Percentiles rank a stretch among this genome's conserved stretches.
phyloP scores from a whole-genome alignment of 2,797 vertebrate species.

The Epinephelus coioides region DNA sequence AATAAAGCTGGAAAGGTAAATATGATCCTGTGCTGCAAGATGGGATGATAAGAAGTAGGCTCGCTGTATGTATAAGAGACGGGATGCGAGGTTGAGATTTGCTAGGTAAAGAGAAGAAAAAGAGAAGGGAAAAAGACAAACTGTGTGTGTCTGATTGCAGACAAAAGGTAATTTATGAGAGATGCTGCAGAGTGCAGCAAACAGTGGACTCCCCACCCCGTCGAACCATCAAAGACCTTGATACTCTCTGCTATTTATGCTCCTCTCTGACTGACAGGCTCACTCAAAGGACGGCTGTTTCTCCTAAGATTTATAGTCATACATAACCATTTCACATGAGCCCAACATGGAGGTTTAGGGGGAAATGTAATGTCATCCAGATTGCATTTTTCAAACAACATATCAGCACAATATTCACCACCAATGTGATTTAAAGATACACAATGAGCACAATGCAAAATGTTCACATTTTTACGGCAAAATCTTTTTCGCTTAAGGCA shows the following conservation, averaged over 20 bases:
- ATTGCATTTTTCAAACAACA: background rate
- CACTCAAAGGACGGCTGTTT: slow-evolving; percentile 1
- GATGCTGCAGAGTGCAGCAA: slow-evolving; percentile 48
- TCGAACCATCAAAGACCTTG: slow-evolving; percentile 42
- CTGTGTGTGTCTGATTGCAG: slow-evolving; percentile 32
- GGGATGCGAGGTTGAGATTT: slow-evolving; percentile 28
- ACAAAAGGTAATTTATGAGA: slow-evolving; percentile 52
- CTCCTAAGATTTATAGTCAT: background rate
- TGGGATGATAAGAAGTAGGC: slow-evolving; percentile 19
- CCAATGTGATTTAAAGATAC: background rate
- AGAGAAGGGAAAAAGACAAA: background rate
- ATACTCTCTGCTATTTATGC: slow-evolving; percentile 15
- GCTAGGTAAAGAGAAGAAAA: background rate
- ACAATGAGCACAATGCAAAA: background rate
- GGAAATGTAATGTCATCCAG: background rate
- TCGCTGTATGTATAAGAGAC: slow-evolving; percentile 26
- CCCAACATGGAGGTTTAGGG: background rate
- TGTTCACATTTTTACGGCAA: too few relatives aligned
- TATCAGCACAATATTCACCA: background rate
- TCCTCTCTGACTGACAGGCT: slow-evolving; percentile 32
- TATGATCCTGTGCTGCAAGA: slow-evolving; percentile 21
- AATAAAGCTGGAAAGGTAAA: slow-evolving; percentile 42
- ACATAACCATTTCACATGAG: background rate
- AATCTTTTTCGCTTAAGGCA: too few relatives aligned
- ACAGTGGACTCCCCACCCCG: slow-evolving; percentile 35